Evolutionary conservation across 2,888 invertebrate species (phyloP).

Genomic region (Coecobrya sp.): DNA sequence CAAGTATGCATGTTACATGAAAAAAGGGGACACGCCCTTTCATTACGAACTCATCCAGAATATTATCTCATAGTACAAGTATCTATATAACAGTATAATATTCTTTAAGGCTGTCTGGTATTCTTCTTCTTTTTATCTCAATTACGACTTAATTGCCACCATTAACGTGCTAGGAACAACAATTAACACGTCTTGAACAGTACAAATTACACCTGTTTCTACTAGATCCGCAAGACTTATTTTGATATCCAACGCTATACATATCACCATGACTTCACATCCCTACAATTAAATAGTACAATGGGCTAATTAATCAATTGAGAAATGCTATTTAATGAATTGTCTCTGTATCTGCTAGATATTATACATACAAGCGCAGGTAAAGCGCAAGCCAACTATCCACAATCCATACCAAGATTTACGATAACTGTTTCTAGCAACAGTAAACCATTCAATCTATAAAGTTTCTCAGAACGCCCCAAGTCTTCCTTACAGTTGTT

Average conservation of each 20-base stretch:
- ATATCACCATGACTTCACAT: neutral
- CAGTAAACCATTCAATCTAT: no score
- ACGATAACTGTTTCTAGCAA: no score
- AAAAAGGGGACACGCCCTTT: conserved; percentile 64
- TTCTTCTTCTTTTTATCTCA: neutral
- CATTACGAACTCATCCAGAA: conserved; percentile 60
- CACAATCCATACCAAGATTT: no score
- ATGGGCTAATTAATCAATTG: no score
- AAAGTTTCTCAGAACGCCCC: no score
- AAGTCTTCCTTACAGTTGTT: no score
- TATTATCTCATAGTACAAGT: conserved; percentile 10
- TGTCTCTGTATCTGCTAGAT: no score
- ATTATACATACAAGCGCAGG: no score
- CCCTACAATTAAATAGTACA: neutral
- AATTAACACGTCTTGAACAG: conserved; percentile 41
- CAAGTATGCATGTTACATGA: conserved; percentile 36
- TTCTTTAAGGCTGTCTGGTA: neutral
- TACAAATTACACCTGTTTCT: conserved; percentile 52
- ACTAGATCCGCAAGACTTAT: neutral
- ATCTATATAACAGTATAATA: neutral
- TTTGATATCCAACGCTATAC: neutral
- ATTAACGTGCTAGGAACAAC: conserved; percentile 16
- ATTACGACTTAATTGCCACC: conserved; percentile 50
- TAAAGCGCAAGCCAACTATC: no score
- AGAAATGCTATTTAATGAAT: no score